Percentiles rank a stretch among this genome's conserved stretches.
phyloP scores from a whole-genome alignment of 2,797 vertebrate species.

The Scomberomorus guttatus region DNA sequence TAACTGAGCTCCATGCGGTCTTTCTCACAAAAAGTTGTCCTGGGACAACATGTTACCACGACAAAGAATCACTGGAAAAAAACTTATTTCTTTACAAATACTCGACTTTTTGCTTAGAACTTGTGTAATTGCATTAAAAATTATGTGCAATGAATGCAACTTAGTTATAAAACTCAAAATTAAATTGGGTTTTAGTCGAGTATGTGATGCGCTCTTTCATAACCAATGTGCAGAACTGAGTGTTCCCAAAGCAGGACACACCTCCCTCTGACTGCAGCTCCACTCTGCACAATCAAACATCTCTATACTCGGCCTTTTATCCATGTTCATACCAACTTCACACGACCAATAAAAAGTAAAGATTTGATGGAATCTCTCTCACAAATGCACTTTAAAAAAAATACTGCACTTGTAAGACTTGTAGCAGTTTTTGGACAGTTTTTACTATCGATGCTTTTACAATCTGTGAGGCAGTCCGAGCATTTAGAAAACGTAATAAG shows the following conservation, averaged over 20 bases:
- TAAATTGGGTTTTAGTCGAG: rapidly evolving
- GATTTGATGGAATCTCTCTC: too few relatives aligned
- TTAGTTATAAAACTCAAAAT: background rate
- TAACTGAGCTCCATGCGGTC: background rate
- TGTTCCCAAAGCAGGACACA: constrained; percentile 72
- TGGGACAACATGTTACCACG: constrained; percentile 27
- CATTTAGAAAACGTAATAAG: background rate
- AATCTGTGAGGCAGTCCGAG: background rate
- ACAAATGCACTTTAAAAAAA: background rate
- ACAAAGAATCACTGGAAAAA: background rate
- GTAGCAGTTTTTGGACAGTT: background rate
- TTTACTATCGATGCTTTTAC: background rate
- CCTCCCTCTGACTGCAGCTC: constrained; percentile 39
- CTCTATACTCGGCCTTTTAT: background rate
- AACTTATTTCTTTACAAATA: background rate
- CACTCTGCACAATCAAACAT: background rate
- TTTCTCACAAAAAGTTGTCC: rapidly evolving
- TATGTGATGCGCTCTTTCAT: constrained; percentile 27
- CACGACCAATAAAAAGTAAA: rapidly evolving
- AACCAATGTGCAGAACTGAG: constrained; percentile 54
- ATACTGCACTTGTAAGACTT: background rate
- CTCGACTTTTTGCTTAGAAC: rapidly evolving
- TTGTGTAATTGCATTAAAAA: background rate
- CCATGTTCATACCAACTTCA: background rate
- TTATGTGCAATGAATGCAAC: rapidly evolving